Base-by-base conservation (phyloP, 2,797 vertebrate species). In the Enteromius mattozi region DNA sequence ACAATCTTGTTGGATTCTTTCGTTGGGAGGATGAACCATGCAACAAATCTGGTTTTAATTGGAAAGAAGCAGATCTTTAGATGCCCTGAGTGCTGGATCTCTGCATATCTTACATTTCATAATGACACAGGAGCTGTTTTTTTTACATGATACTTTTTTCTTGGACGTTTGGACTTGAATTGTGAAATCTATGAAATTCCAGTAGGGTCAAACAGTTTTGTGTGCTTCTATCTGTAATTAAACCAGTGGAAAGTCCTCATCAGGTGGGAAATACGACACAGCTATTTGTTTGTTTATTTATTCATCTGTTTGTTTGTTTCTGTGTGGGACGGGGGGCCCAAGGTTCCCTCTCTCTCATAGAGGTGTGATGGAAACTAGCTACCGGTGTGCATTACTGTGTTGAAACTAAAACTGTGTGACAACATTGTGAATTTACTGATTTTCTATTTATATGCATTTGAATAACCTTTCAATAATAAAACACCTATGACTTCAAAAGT, bases 231-330 rank as follows among this genome's bases (percentile, higher is more conserved):
- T 33, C 51, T 75, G 68, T 83, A 86, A 86, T 84, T 79, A 87
- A 69, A 84, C 65, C 51, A 49, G 63, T 71, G 85, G 85, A 87
- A 80, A 84, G 7, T 85, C 75, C 33, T 81, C 19, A 82, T 61
- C 30, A 10, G 79, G 69, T 40, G 59, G 35, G 81, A 87, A 80
- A 86, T 24, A 40, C 3, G 24, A 83, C 68, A 24, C 66, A 3
- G 27, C 27, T 61, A 30, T 75, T 76, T 80, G 76, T 78, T 79
- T 85, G 27, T 86, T 89, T 82, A 59, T 61, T 69, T 47, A 76
- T 83, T 87, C 17, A 80, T 76, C n/a, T 80, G 70, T 83, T 78
- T 83, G 27, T 86, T 88, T 80, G 40, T 75, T 75, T 45, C 61
- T 77, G 35, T 37, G 47, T 87, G 80, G 83, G 72, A 70, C 12